These are phyloP conservation scores for Drosophila kikkawai DNA, from an alignment of 1,140 invertebrate genomes.

Conservation along the genomic window DNA sequence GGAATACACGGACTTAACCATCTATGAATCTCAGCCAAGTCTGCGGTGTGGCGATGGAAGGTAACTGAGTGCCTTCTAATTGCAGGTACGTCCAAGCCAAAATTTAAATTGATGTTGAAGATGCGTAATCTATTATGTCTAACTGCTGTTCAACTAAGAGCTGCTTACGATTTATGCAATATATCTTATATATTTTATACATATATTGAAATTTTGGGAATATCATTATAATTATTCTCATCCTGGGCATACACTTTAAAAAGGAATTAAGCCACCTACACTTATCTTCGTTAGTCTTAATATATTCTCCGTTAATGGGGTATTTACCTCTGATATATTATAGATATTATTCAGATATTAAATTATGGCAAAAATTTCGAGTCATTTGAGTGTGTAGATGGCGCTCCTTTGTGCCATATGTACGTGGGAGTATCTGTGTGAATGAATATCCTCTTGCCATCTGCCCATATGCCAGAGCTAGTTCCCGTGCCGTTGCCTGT, in stretches of 20 bases:
- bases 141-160: no score
- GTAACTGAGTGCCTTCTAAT: no score
- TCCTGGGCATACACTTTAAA: no score
- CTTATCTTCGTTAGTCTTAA: background rate
- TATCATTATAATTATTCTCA: no score
- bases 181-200: no score
- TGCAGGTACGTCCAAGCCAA: no score
- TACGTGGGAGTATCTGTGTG: background rate
- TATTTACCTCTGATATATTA: background rate
- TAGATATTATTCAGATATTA: background rate
- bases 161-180: no score
- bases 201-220: background rate
- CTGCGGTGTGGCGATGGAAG: no score
- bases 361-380: background rate
- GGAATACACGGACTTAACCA: no score
- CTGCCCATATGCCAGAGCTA: background rate
- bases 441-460: conserved; percentile 9
- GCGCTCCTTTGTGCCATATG: background rate
- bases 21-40: no score
- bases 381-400: background rate
- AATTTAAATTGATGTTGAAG: no score
- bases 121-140: no score
- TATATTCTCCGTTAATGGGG: background rate
- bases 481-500: background rate
- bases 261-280: background rate